phyloP scores from a whole-genome alignment of 2,797 vertebrate species.

The Heterohyrax brucei region DNA sequence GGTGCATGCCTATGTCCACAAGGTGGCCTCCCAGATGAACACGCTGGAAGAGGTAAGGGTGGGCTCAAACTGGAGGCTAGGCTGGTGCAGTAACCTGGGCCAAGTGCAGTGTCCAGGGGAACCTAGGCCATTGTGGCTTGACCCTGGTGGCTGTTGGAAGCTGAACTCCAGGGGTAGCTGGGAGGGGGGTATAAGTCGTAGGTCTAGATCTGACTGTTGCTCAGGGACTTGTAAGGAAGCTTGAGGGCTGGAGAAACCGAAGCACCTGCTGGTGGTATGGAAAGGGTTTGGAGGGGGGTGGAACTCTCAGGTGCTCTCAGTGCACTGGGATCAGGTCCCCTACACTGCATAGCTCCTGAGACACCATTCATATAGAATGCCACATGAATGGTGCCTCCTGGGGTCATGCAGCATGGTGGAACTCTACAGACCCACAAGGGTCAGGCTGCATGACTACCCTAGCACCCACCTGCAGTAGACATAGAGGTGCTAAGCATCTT shows the following conservation, averaged over 20 bases:
- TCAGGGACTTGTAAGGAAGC: not conserved
- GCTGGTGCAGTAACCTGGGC: not conserved
- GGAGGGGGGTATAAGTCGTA: not conserved
- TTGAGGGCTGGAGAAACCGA: conserved; percentile 1
- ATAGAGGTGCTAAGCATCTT: not conserved
- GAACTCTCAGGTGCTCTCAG: not conserved
- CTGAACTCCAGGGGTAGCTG: not conserved
- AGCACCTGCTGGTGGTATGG: not conserved
- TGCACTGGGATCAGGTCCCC: not conserved
- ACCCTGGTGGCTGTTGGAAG: not conserved
- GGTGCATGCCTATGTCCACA: conserved; percentile 97
- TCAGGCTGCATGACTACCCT: not conserved
- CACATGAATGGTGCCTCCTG: not conserved
- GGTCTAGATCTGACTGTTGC: no score
- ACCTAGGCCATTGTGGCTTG: not conserved
- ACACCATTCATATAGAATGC: not conserved
- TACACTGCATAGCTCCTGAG: not conserved
- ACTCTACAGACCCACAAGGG: not conserved
- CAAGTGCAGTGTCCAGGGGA: not conserved
- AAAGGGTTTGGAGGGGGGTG: not conserved
- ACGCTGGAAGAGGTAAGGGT: conserved; percentile 95
- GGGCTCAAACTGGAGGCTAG: not conserved
- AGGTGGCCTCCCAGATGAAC: conserved; percentile 97
- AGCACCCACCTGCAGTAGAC: not conserved
- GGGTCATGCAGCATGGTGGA: not conserved